Evolutionary conservation across 2,888 invertebrate species (phyloP), one percentile per base, ranked within the genome.

Genomic region (Latrodectus hesperus): DNA sequence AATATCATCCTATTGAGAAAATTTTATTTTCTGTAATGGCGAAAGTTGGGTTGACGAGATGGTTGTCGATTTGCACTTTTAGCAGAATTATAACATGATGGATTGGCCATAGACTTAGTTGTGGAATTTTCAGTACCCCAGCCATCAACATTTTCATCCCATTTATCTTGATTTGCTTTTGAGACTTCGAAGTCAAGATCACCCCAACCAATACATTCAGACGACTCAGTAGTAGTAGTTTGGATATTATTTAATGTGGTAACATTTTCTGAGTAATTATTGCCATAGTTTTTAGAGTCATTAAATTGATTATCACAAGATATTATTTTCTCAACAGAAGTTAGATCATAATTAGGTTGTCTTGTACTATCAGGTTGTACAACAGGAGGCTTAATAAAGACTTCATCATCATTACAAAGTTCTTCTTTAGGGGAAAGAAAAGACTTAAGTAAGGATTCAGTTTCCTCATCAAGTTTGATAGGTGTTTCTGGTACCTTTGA

Each of bases 21-120:
- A 17, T 52, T 51, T 8, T 51, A 22, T 55, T 22, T 17, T 17
- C 68, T 52, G 8, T 22, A 52, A 38, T 38, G 60, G 60, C 60
- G 16, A 12, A 53, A 55, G 55, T 16, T 16, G 9, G 83, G 83
- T 51, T 71, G 76, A 71, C 76, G 70, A 71, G 76, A 14, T 49
- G 76, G 83, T 16, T 84, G 83, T 0, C 76, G 70, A 64, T 14
- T 64, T 16, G 10, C 17, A 11, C 17, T 60, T 26, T 60, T 80
- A 10, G 65, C n/a, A n/a, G 81, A 65, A 51, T 64, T 76, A 38
- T 76, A 53, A 49, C 52, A 11, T 0, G 77, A 65, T 8, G 76
- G 38, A 38, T 75, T 77, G 3, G 26, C 64, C 71, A 86, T 60
- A 9, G 77, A 67, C 65, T 81, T 75, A 49, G 65, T 1, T 55